phyloP scores from a whole-genome alignment of 1,140 invertebrate genomes.

The Drosophila orosa region DNA sequence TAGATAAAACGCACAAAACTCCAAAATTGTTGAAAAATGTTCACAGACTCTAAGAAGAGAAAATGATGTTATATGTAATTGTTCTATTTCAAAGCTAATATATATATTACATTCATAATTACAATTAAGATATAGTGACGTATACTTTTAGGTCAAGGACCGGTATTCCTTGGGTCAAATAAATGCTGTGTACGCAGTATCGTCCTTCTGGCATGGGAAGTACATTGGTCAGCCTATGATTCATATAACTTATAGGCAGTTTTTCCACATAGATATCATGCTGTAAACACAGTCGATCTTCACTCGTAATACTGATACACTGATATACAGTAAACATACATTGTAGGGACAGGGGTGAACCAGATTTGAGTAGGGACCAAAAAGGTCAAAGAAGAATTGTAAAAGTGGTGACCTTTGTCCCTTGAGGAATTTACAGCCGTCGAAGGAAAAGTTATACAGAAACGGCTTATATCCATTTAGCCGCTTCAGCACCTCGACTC shows the following conservation, averaged over 20 bases:
- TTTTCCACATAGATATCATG: not conserved
- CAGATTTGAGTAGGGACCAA: not conserved
- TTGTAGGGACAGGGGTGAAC: slow-evolving; percentile 7
- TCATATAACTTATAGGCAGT: not conserved
- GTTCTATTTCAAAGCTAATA: no score
- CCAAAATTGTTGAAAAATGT: not conserved
- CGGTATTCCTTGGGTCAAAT: not conserved
- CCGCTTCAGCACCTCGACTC: not conserved
- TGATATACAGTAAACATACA: not conserved
- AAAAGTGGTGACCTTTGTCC: not conserved
- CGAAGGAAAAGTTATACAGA: slow-evolving; percentile 1
- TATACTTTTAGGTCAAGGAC: not conserved
- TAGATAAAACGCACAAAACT: not conserved
- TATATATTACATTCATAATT: no score
- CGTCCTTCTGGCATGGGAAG: slow-evolving; percentile 1
- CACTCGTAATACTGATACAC: not conserved
- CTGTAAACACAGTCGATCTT: not conserved
- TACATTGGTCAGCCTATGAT: not conserved
- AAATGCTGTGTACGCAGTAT: not conserved
- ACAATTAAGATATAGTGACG: not conserved
- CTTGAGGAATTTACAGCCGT: not conserved
- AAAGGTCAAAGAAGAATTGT: not conserved
- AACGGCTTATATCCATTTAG: slow-evolving; percentile 7
- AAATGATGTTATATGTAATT: no score
- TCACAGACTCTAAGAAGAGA: not conserved